Percentiles rank a stretch among this genome's conserved stretches.
Conservation (phyloP, 1,140 invertebrate species). For the Hycleus cichorii region DNA sequence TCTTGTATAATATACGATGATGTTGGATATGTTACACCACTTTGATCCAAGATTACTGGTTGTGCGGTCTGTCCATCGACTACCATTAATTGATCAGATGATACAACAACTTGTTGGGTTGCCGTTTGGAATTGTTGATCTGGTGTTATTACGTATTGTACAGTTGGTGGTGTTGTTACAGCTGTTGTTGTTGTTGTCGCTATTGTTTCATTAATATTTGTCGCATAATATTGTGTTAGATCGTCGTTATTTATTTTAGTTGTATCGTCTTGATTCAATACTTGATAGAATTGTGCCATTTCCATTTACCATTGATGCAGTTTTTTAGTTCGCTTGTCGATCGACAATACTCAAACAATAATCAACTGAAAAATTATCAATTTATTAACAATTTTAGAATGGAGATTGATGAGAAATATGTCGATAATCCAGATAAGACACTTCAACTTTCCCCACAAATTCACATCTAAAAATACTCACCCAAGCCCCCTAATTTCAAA, state of each 20-base stretch:
- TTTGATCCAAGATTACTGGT: constrained; percentile 26
- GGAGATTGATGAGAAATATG: too few species aligned
- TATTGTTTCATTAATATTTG: constrained; percentile 30
- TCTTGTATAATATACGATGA: constrained; percentile 20
- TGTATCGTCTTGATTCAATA: constrained; percentile 33
- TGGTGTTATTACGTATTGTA: constrained; percentile 29
- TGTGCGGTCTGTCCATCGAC: constrained; percentile 23
- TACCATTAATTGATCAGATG: constrained; percentile 33
- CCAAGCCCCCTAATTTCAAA: too few species aligned
- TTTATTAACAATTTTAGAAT: too few species aligned
- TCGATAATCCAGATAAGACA: too few species aligned
- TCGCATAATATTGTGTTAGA: constrained; percentile 32
- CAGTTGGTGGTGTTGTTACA: constrained; percentile 10
- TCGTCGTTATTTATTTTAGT: constrained; percentile 23
- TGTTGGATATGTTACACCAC: constrained; percentile 21
- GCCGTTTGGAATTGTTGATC: constrained; percentile 24
- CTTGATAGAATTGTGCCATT: constrained; percentile 42
- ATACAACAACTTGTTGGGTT: constrained; percentile 28
- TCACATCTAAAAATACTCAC: too few species aligned
- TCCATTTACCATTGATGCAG: not conserved
- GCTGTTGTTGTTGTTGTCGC: not conserved
- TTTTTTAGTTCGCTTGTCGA: too few species aligned
- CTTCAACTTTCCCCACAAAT: too few species aligned
- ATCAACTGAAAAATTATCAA: too few species aligned
- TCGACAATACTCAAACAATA: too few species aligned